Evolutionary conservation across 2,797 vertebrate genomes (phyloP).

Genomic region (Thunnus albacares): DNA sequence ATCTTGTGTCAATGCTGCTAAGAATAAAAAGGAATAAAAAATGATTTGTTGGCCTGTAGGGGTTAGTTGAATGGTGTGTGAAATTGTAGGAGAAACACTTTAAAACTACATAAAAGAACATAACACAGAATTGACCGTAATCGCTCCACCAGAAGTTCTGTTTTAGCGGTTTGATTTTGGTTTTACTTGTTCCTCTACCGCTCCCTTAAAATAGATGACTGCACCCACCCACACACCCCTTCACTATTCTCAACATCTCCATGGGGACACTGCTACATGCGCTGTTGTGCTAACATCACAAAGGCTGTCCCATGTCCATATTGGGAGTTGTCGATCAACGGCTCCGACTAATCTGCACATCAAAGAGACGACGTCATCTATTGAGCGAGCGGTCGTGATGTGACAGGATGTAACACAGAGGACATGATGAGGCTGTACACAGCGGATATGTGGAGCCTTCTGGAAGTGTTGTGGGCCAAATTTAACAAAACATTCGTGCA

Average conservation of each 20-base stretch:
- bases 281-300: conserved; percentile 30
- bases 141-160: conserved; percentile 2
- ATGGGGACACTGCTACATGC: conserved; percentile 49
- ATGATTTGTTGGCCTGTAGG: not conserved
- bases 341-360: conserved; percentile 29
- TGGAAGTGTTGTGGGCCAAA: not conserved
- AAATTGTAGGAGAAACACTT: conserved; percentile 3
- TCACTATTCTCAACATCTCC: conserved; percentile 55
- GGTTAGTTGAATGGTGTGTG: not conserved
- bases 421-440: not conserved
- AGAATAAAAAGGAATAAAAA: not conserved
- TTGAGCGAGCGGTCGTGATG: not conserved
- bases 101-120: not conserved
- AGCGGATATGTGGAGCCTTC: not conserved
- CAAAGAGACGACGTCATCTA: conserved; percentile 11
- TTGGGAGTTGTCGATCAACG: conserved; percentile 29
- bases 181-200: conserved; percentile 33
- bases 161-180: not conserved
- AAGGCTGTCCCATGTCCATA: conserved; percentile 14
- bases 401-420: not conserved
- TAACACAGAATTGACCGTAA: not conserved
- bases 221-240: conserved; percentile 46
- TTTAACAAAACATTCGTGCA: conserved; percentile 4
- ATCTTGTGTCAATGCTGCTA: not conserved
- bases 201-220: conserved; percentile 28